Percentiles rank a stretch among this genome's conserved stretches.
phyloP scores from a whole-genome alignment of 2,113 vertebrate species.

The Periophthalmus modestus region DNA sequence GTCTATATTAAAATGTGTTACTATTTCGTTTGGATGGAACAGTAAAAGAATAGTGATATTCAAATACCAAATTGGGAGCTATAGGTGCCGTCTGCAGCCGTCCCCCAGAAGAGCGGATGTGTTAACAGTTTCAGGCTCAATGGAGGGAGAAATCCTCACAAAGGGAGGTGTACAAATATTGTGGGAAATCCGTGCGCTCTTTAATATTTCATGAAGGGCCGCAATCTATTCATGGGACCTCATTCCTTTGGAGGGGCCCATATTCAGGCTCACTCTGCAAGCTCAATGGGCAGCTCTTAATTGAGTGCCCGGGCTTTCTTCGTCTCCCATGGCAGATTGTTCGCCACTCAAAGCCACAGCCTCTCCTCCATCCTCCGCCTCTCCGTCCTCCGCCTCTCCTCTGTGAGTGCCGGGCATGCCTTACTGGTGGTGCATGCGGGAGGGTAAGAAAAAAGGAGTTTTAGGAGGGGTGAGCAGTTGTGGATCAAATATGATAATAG shows the following conservation, averaged over 20 bases:
- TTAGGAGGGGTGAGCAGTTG: slow-evolving; percentile 29
- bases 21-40: background rate
- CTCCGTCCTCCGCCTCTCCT: slow-evolving; percentile 82
- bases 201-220: slow-evolving; percentile 85
- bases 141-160: slow-evolving; percentile 91
- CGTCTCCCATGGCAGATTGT: slow-evolving; percentile 81
- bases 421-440: slow-evolving; percentile 81
- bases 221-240: slow-evolving; percentile 85
- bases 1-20: background rate
- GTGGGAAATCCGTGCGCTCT: slow-evolving; percentile 90
- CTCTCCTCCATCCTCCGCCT: slow-evolving; percentile 78
- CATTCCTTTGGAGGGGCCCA: slow-evolving; percentile 85
- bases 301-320: slow-evolving; percentile 91
- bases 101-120: slow-evolving; percentile 87
- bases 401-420: slow-evolving; percentile 76
- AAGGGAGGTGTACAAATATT: slow-evolving; percentile 94
- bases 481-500: slow-evolving; percentile 79
- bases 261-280: slow-evolving; percentile 80
- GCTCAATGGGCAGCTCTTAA: slow-evolving; percentile 92
- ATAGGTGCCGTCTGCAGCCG: slow-evolving; percentile 67
- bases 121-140: slow-evolving; percentile 92
- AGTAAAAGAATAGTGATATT: background rate
- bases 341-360: slow-evolving; percentile 76
- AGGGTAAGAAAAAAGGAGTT: slow-evolving; percentile 56
- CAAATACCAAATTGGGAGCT: background rate